Conservation (phyloP, 2,113 vertebrate genomes). For the Esox niger region DNA sequence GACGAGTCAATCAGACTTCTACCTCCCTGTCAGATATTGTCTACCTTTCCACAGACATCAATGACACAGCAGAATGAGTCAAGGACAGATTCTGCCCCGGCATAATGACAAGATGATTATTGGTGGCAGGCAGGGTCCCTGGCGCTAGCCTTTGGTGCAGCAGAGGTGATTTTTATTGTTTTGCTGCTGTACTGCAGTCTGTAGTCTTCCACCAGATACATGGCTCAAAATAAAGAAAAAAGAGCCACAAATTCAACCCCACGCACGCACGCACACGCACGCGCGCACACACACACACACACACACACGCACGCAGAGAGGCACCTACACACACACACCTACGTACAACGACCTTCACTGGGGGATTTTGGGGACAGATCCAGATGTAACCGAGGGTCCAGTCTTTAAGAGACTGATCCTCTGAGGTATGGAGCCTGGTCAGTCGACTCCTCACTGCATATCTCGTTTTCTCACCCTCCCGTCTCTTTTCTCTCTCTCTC, state of each 20-base stretch:
- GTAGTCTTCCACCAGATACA: conserved; percentile 3
- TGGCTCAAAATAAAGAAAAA: not conserved
- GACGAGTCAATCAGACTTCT: not conserved
- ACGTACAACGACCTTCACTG: not conserved
- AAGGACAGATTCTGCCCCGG: not conserved
- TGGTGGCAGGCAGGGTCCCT: not conserved
- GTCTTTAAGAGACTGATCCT: not conserved
- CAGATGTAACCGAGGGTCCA: not conserved
- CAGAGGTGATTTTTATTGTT: not conserved
- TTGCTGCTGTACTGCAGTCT: not conserved
- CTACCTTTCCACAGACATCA: not conserved
- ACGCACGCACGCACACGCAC: not conserved
- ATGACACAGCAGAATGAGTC: conserved; percentile 2
- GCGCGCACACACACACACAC: no score
- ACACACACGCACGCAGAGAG: no score
- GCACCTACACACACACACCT: no score
- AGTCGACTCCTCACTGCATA: not conserved
- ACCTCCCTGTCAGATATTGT: not conserved
- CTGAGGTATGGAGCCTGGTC: not conserved
- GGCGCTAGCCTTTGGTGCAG: not conserved
- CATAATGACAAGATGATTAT: not conserved
- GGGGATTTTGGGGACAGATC: not conserved
- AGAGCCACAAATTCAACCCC: not conserved
- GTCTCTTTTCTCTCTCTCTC: not conserved
- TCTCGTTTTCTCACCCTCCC: not conserved